A percentile compares a stretch with the other conserved stretches of the same genome.
Evolutionary conservation across 2,797 vertebrate species (phyloP).

Genomic region (Mormyrops attenuatus): DNA sequence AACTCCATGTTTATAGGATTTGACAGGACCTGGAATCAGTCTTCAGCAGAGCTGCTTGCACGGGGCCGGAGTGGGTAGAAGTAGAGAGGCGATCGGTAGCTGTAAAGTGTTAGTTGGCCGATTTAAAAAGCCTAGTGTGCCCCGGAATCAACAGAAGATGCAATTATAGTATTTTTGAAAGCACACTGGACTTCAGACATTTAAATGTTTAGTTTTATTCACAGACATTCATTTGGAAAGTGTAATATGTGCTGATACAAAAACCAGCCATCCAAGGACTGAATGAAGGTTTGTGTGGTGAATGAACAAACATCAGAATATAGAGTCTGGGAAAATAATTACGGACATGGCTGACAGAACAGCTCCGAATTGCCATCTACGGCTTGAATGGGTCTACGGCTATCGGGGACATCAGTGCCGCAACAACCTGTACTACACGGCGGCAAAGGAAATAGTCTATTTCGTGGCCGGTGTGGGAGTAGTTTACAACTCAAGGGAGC

Average conservation of each 20-base stretch:
- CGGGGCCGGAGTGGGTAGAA: slow-evolving; percentile 33
- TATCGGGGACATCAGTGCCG: slow-evolving; percentile 98
- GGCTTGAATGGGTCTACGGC: slow-evolving; percentile 98
- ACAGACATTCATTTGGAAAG: slow-evolving; percentile 1
- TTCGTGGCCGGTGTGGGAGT: slow-evolving; percentile 96
- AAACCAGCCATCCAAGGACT: slow-evolving; percentile 51
- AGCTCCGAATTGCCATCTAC: slow-evolving; percentile 93
- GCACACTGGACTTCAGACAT: slow-evolving; percentile 10
- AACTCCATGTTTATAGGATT: slow-evolving; percentile 68
- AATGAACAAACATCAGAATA: slow-evolving; percentile 55
- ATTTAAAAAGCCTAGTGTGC: slow-evolving; percentile 23
- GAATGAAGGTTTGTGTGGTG: slow-evolving; percentile 54
- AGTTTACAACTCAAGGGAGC: slow-evolving; percentile 95
- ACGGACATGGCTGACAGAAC: slow-evolving; percentile 91
- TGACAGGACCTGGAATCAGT: slow-evolving; percentile 66
- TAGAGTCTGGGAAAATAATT: slow-evolving; percentile 36
- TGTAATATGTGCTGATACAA: slow-evolving; percentile 39
- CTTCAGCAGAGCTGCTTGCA: slow-evolving; percentile 48
- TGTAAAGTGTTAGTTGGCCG: slow-evolving; percentile 40
- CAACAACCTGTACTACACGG: slow-evolving; percentile 99
- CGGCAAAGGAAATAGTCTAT: slow-evolving; percentile 95
- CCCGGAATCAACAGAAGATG: slow-evolving; percentile 35
- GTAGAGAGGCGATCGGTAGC: slow-evolving; percentile 27
- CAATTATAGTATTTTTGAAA: slow-evolving; percentile 15
- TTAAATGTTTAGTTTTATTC: slow-evolving; percentile 12